Evolutionary conservation across 2,888 invertebrate species (phyloP), one percentile per base, ranked within the genome.

Genomic region (Piscicola geometra): DNA sequence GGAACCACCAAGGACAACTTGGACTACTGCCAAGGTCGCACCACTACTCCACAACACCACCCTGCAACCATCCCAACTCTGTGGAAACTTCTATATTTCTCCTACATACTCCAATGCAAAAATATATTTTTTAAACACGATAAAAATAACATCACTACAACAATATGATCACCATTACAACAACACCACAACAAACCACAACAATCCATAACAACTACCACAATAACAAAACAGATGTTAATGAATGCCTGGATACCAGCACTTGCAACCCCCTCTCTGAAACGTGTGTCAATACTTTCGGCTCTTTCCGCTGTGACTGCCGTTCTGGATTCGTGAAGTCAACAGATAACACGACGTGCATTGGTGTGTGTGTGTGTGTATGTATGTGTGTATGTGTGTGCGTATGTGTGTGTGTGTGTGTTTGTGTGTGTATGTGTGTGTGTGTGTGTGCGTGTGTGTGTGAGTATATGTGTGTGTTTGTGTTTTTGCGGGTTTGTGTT

Each of bases 251-350:
- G 36, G 36, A 33, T 5, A 18, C 36, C 30, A 25, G 36, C 36
- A 28, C 25, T 69, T 69, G 69, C 41, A 36, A 5, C 15, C n/a
- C 35, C 15, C 21, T 21, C 25, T 50, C 12, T 50, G 25, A 47
- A 32, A 47, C 15, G 5, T 71, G 71, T 52, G 3, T 1, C 18
- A 71, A 71, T 30, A n/a, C 41, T 25, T 41, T 36, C 1, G 32
- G 25, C 30, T 52, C 52, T n/a, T 71, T 30, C 33, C 30, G 52
- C 21, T 71, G 71, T 50, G 50, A 50, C 28, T 71, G 71, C 50
- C 47, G 33, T 1, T 21, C 1, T 30, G 71, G 71, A 25, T 71
- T 30, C 33, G 21, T 28, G 18, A 47, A 21, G 41, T 47, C 52
- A 50, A 25, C n/a, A 41, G 15, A 28, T 21, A 71, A n/a, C 32